phyloP scores from a whole-genome alignment of 2,888 invertebrate species.

The Sialis lutaria region DNA sequence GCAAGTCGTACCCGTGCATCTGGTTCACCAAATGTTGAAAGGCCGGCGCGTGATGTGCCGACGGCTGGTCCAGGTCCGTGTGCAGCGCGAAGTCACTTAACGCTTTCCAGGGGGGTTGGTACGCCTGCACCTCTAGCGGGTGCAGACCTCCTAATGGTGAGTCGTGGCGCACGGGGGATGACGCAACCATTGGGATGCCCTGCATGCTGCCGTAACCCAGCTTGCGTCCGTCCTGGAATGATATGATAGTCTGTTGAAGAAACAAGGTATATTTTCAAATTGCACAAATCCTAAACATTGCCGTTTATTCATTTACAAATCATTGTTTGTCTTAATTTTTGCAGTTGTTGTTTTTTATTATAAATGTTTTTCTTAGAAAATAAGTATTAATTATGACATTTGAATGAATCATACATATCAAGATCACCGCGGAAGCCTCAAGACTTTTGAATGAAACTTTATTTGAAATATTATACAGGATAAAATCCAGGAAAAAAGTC shows the following conservation, averaged over 20 bases:
- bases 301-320: conserved; percentile 5
- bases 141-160: conserved; percentile 64
- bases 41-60: conserved; percentile 74
- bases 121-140: conserved; percentile 78
- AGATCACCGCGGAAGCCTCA: no score
- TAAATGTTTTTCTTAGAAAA: no score
- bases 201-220: conserved; percentile 89
- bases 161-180: conserved; percentile 82
- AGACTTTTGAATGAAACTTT: no score
- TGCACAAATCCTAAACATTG: conserved; percentile 21
- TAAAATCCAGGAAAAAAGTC: no score
- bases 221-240: conserved; percentile 76
- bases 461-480: no score
- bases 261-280: conserved; percentile 16
- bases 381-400: no score
- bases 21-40: conserved; percentile 91
- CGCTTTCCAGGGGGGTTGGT: conserved; percentile 96
- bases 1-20: conserved; percentile 85
- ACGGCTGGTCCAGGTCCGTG: conserved; percentile 76
- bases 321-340: not conserved
- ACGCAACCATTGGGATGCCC: conserved; percentile 95
- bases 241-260: not conserved
- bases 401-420: no score
- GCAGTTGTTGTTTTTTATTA: no score
- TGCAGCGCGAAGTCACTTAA: conserved; percentile 90